Evolutionary conservation across 2,888 invertebrate species (phyloP), one percentile per base, ranked within the genome.

Genomic region (Pachymerium ferrugineum): DNA sequence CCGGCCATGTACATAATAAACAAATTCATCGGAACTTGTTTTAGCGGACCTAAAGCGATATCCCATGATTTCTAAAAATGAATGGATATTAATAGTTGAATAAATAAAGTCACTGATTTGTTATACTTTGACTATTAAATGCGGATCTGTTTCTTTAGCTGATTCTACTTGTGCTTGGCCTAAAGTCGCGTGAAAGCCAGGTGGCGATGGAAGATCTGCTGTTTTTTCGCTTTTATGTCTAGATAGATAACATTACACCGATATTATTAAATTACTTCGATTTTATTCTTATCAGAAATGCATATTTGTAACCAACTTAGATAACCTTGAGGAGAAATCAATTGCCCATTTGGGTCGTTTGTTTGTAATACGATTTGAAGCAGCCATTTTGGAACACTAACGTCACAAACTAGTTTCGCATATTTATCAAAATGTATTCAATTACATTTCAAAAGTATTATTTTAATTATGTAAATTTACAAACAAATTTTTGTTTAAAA

Each of bases 1-100:
- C 98, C 98, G 73, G 98, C 96, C 99, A 99, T 99, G 84, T 98
- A 99, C 96, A 99, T 97, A 75, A 99, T 95, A 82, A 99, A 96
- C 76, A 99, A 86, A 84, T 99, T 99, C 99, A 99, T 99, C 0
- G 97, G 97, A 12, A 88, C 84, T 84, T 87, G 97, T 83, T 97
- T 97, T 33, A 98, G 83, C 1, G 98, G 97, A 0, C 93, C 96
- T 19, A 97, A 83, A 0, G 97, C 97, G 72, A 97, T 87, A 81
- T 98, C 97, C 97, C 97, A 98, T 72, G 97, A 91, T 82, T 96
- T 94, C 83, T 84, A 22, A 16, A 54, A 74, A n/a, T 19, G 30
- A 69, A 69, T 70, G n/a, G 25, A 8, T 29, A 31, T 70, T 8
- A 29, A 29, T 29, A 70, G 8, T n/a, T 29, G 30, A 70, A 29